Base-by-base conservation (phyloP, 2,113 vertebrate genomes). In the Microcebus griseorufus region DNA sequence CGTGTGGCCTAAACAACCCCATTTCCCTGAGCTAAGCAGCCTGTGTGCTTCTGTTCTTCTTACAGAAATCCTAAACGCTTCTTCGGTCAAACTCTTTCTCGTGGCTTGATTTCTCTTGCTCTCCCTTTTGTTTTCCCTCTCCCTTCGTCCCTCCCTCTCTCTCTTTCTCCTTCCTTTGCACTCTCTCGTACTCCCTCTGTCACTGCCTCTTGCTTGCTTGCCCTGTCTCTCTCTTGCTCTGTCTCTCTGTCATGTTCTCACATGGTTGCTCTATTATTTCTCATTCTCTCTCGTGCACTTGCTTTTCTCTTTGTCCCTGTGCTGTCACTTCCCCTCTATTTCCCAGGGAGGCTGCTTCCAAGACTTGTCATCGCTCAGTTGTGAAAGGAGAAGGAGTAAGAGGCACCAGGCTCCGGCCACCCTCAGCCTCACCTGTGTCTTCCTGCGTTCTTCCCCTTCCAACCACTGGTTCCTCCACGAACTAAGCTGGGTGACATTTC, bases 291-390 rank as follows among this genome's bases (percentile, higher is more conserved):
- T 42, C 62, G 12, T 4, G 12, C 9, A 27, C n/a, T 70, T 42
- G 42, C 16, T 69, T 64, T 73, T 39, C 69, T 85, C 34, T 83
- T 51, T 48, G 23, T n/a, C 39, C 16, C 2, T 42, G 34, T 84
- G n/a, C 16, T 34, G 0, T 34, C 37, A 18, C 34, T 48, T 25
- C 12, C 20, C 1, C 1, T 39, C 25, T 27, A 2, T 1, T 18
- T 53, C 14, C 6, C 9, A 42, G 23, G 53, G 20, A 86, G 37
- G 4, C 22, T 70, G 3, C 58, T 89, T 58, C 58, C 22, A 80
- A 88, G 13, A 34, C 34, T 32, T 60, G 34, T 9, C 53, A 84
- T 75, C 4, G 22, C 42, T 53, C 22, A 42, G n/a, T 64, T 72
- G 53, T 94, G 17, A 32, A 69, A 51, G 51, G 85, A 10, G 27